Conservation (phyloP, 1,140 invertebrate genomes). For the Odontomachus brunneus region DNA sequence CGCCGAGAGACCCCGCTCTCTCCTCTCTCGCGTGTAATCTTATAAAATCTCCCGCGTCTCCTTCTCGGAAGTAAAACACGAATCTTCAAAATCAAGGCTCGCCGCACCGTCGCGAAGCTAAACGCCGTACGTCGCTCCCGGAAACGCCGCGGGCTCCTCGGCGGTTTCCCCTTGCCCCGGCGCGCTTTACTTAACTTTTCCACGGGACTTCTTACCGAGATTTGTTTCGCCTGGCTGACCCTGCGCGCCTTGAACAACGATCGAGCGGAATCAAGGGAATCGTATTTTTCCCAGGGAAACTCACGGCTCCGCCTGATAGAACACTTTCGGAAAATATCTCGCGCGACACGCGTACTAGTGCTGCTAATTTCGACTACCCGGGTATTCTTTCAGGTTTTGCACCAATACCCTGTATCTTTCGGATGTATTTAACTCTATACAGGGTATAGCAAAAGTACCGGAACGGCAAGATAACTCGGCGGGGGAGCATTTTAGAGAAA, state of each 20-base stretch:
- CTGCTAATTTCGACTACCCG: too few relatives aligned
- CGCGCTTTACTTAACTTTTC: constrained; percentile 28
- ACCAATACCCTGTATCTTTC: too few relatives aligned
- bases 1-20: constrained; percentile 8
- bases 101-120: neutral
- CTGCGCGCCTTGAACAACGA: neutral
- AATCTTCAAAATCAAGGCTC: constrained; percentile 25
- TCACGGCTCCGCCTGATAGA: neutral
- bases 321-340: constrained; percentile 4
- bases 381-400: too few relatives aligned
- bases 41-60: constrained; percentile 16
- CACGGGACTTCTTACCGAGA: constrained; percentile 1
- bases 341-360: neutral
- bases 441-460: too few relatives aligned
- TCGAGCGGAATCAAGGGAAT: neutral
- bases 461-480: too few relatives aligned
- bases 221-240: constrained; percentile 17
- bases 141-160: constrained; percentile 9
- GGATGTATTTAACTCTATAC: too few relatives aligned
- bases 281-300: neutral
- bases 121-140: neutral
- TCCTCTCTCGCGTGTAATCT: constrained; percentile 34
- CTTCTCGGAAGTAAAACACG: constrained; percentile 32
- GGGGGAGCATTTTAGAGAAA: too few relatives aligned
- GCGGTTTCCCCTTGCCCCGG: neutral